Evolutionary conservation across 30 jellyfish, hydroid and myxozoan species (phyloP).

Genomic region (Catostylus mosaicus): DNA sequence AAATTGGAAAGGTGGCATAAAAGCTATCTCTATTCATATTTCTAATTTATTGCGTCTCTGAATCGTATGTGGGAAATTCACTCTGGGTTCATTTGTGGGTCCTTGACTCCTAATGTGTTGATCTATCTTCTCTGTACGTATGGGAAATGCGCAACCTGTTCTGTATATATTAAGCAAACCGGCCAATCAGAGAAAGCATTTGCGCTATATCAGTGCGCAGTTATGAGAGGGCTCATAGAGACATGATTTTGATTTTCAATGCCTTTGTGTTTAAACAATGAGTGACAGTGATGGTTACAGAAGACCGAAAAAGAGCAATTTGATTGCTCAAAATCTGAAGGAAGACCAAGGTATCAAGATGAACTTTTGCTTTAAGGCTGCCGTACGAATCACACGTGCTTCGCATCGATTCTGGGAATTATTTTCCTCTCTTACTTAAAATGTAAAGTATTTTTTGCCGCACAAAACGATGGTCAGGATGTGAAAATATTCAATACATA

Average conservation of each 20-base stretch:
- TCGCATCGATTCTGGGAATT: not conserved
- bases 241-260: constrained; percentile 32
- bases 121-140: constrained; percentile 55
- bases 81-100: constrained; percentile 66
- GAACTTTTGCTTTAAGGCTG: constrained; percentile 2
- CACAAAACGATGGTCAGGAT: too few relatives aligned
- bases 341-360: not conserved
- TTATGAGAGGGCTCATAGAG: constrained; percentile 32
- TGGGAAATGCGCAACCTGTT: constrained; percentile 85
- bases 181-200: constrained; percentile 67
- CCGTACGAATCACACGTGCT: not conserved
- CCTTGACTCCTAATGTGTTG: constrained; percentile 63
- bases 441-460: too few relatives aligned
- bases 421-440: too few relatives aligned
- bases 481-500: too few relatives aligned
- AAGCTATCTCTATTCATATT: constrained; percentile 71
- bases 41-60: constrained; percentile 55
- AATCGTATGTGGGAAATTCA: constrained; percentile 83
- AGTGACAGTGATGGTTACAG: constrained; percentile 11
- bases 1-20: constrained; percentile 82
- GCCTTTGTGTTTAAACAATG: constrained; percentile 22
- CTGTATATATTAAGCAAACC: constrained; percentile 49
- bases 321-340: constrained; percentile 29
- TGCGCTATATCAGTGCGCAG: constrained; percentile 46
- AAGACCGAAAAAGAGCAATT: constrained; percentile 52